These are phyloP conservation scores for Mythimna lalbum DNA, from an alignment of 2,888 invertebrate genomes.

Conservation along the genomic window DNA sequence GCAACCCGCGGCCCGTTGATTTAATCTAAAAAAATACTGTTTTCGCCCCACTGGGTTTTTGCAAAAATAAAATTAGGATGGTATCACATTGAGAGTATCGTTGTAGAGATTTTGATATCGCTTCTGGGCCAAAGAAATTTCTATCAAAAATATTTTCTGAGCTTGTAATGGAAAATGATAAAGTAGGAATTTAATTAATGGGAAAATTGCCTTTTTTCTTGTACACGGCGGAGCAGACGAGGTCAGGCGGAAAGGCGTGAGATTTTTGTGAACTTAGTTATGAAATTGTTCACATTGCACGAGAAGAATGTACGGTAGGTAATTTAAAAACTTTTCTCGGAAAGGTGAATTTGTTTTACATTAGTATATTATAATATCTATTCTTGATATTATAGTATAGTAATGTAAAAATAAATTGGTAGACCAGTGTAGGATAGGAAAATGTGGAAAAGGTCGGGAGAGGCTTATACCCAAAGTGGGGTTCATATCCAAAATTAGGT, in stretches of 20 bases:
- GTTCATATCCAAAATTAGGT: neutral
- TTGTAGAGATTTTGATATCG: constrained; percentile 16
- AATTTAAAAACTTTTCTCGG: neutral
- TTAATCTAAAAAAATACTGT: constrained; percentile 55
- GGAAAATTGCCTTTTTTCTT: constrained; percentile 11
- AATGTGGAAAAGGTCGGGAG: too few species aligned
- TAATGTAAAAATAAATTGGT: too few species aligned
- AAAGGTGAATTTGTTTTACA: neutral
- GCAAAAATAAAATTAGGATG: constrained; percentile 33
- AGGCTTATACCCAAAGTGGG: too few species aligned
- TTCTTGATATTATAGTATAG: too few species aligned
- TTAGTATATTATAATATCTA: neutral
- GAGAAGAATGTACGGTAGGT: neutral
- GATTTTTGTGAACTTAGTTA: constrained; percentile 18
- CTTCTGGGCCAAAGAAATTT: constrained; percentile 20
- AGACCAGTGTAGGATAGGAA: too few species aligned
- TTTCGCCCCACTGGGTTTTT: constrained; percentile 17
- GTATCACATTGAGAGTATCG: neutral
- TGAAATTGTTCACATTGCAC: constrained; percentile 14
- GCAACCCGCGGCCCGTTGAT: constrained; percentile 51
- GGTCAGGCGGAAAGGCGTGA: neutral
- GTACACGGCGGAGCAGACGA: neutral
- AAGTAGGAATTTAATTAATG: constrained; percentile 34
- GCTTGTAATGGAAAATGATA: constrained; percentile 16
- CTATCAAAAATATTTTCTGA: constrained; percentile 8